Base-by-base conservation (phyloP, 2,797 vertebrate genomes). In the Brachyrhaphis roseni region DNA sequence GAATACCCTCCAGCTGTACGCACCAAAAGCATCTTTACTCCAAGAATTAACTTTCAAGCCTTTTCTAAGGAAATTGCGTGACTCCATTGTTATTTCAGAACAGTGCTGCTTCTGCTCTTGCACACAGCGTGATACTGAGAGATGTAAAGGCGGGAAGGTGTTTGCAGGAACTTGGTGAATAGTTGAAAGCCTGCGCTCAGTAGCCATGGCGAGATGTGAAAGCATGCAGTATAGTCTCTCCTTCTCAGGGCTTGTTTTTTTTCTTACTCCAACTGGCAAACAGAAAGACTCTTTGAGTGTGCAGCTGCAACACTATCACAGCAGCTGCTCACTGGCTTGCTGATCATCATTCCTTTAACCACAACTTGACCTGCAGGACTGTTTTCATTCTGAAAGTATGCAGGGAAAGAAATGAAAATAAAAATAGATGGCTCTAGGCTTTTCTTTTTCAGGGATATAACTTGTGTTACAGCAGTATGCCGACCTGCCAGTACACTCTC, bases 261-360 rank as follows among this genome's bases (percentile, higher is more conserved):
- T 87, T 72, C 82, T 76, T 46, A 12, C 45, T 62, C 10, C 49
- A 76, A 79, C 85, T 70, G 72, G 78, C 76, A 83, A 87, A 91
- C 91, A 93, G 83, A 95, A 79, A 88, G 86, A 77, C 78, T 86
- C 88, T 93, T 91, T 94, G 86, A 92, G 74, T 71, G 78, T 81
- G 92, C 93, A 92, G 94, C 93, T 92, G 92, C 51, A 28, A 43
- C 68, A 34, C 68, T 82, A 88, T 81, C 82, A 84, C 84, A 72
- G 82, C 83, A 86, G 41, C 77, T 57, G 51, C 91, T 86, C 84
- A 75, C 74, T 84, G 4, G 15, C 83, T 86, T 73, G 47, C 83
- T 68, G 87, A 75, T 88, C 80, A 18, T 72, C 75, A 66, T 84
- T 88, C 79, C 71, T 77, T 49, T 55, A 77, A 76, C 76, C 87